Evolutionary conservation across 2,113 vertebrate genomes (phyloP), one percentile per base, ranked within the genome.

Genomic region (Hipposideros armiger): DNA sequence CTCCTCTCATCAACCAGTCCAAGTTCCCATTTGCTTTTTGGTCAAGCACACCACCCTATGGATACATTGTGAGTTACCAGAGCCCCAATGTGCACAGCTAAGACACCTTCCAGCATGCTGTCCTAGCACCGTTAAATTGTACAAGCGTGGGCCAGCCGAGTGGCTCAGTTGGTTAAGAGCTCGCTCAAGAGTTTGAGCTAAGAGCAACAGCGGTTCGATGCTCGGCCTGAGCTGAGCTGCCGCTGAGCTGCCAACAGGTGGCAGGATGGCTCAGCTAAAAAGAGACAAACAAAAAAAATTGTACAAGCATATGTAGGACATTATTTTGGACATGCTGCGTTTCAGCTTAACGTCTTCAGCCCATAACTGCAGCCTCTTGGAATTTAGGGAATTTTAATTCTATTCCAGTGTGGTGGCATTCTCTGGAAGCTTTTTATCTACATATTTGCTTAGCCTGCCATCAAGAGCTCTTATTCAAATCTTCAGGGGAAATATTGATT

Each of bases 51-150:
- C 36, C 5, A 26, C 36, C 26, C 85, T 30, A 15, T 14, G 50
- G 24, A 2, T 13, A 11, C 10, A 11, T n/a, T 20, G 2, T 32
- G 50, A 56, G 17, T 26, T 22, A 11, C 13, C 10, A 45, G 36
- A 73, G n/a, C 50, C 32, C 36, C 19, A 5, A 7, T 50, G 28
- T 11, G 30, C 62, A 32, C 11, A 36, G 32, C 52, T 72, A 13
- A 4, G 24, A 28, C 36, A 56, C n/a, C 47, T 13, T 20, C 50
- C 1, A 1, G 19, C 14, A 11, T 42, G 19, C 58, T 26, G 24
- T n/a, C 42, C 42, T 17, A 5, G 42, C 40, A 3, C 10, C 1
- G 2, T 1, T 62, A 58, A 42, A 1, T 28, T 20, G 13, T 76
- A 19, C 13, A n/a, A 17, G 36, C 26, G 36, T 36, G 36, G 36